A percentile compares a stretch with the other conserved stretches of the same genome.
Conservation (phyloP, 2,888 invertebrate species). For the Ectemnius continuus region DNA sequence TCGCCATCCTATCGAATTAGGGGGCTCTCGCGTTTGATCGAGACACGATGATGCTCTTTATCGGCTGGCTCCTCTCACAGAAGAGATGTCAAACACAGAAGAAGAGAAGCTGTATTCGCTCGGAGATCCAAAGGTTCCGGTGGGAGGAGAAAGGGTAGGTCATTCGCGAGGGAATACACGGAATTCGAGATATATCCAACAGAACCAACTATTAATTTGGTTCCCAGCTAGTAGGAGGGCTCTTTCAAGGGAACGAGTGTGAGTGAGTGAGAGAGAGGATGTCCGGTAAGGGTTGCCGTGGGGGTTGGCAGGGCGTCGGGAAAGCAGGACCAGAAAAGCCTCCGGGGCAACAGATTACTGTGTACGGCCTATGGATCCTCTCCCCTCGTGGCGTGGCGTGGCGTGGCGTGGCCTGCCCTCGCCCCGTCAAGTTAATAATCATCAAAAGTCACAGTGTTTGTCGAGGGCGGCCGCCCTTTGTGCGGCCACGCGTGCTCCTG, state of each 20-base stretch:
- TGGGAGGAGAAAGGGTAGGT: constrained; percentile 23
- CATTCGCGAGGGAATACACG: constrained; percentile 66
- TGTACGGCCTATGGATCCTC: constrained; percentile 64
- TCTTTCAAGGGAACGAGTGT: constrained; percentile 18
- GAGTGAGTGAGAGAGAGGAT: constrained; percentile 17
- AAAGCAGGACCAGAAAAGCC: constrained; percentile 64
- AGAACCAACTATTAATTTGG: constrained; percentile 77
- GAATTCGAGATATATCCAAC: constrained; percentile 71
- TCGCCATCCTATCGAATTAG: constrained; percentile 59
- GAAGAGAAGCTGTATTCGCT: constrained; percentile 29
- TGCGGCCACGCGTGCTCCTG: constrained; percentile 76
- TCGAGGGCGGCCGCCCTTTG: constrained; percentile 77
- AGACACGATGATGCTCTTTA: constrained; percentile 52
- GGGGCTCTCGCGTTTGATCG: constrained; percentile 59
- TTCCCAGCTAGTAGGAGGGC: constrained; percentile 69
- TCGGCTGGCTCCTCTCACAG: constrained; percentile 61
- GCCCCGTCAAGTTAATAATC: constrained; percentile 77
- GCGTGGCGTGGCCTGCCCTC: constrained; percentile 64
- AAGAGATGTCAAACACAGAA: constrained; percentile 66
- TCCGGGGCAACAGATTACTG: constrained; percentile 75
- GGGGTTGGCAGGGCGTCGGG: constrained; percentile 36
- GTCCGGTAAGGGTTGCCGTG: constrained; percentile 18
- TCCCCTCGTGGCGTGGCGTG: too few relatives aligned
- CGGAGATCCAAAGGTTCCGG: too few relatives aligned
- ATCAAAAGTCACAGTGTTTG: constrained; percentile 78